Evolutionary conservation across 2,797 vertebrate species (phyloP), one percentile per base, ranked within the genome.

Genomic region (Eulemur rubriventer): DNA sequence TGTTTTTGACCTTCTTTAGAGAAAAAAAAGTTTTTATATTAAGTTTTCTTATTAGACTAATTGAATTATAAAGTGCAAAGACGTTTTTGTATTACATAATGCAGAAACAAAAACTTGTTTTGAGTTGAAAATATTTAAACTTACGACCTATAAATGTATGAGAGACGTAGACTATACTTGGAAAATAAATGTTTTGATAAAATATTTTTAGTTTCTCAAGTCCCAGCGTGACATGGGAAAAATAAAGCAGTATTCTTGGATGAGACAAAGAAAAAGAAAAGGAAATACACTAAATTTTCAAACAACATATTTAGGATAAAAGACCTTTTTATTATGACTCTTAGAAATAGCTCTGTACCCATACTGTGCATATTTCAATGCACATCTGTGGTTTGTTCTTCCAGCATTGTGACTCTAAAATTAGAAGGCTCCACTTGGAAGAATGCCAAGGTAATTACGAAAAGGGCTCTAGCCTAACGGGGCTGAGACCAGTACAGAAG

Each of bases 401-500:
- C 52, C 50, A 95, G 93, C 13, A 11, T 92, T 30, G 73, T 84
- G 91, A 75, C 87, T 96, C 94, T 97, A 96, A 97, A 97, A 96
- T 96, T 97, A 97, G 97, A 96, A 93, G 65, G 24, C 79, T 95
- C 75, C 67, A 35, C 73, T 97, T 97, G 97, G 96, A 95, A 91
- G 95, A 86, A 78, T 38, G 93, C 97, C 97, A 97, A 91, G 70
- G 75, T 78, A 94, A 95, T 94, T 83, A 96, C 76, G 81, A 91
- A 91, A 93, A 91, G 79, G n/a, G 57, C 78, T 70, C n/a, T 46
- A 72, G 43, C 41, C 85, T 89, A 59, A 48, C 3, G 88, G 79
- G 69, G 59, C 16, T 0, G 16, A 70, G 84, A 76, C 94, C 76
- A 82, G 63, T n/a, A 63, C n/a, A 72, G 85, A 92, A 89, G 55